Conservation (phyloP, 2,888 invertebrate genomes). For the Erebia palarica region DNA sequence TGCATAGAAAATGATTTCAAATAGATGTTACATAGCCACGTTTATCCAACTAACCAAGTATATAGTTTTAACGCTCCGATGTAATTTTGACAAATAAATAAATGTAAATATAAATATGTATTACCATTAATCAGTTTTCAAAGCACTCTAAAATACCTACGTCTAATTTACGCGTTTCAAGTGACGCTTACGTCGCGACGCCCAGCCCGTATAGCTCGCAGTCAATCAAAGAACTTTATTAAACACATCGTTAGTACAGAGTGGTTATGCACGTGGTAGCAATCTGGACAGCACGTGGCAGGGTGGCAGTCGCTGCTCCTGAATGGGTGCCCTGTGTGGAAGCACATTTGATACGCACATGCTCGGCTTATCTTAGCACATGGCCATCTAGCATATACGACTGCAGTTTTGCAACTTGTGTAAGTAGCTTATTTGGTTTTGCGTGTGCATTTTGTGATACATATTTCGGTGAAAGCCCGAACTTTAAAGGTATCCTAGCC, state of each 20-base stretch:
- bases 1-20: not conserved
- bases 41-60: not conserved
- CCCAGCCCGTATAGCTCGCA: slow-evolving; percentile 27
- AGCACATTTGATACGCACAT: slow-evolving; percentile 64
- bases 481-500: too few species aligned
- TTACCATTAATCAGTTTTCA: not conserved
- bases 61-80: too few species aligned
- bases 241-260: slow-evolving; percentile 43
- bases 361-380: slow-evolving; percentile 46
- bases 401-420: slow-evolving; percentile 38
- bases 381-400: slow-evolving; percentile 38
- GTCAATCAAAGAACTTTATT: slow-evolving; percentile 43
- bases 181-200: slow-evolving; percentile 17
- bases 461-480: too few species aligned
- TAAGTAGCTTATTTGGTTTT: slow-evolving; percentile 14
- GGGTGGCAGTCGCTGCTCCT: slow-evolving; percentile 50
- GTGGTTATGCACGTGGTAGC: slow-evolving; percentile 53
- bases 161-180: slow-evolving; percentile 16
- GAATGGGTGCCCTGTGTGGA: slow-evolving; percentile 69
- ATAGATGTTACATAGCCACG: not conserved
- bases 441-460: not conserved
- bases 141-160: slow-evolving; percentile 2
- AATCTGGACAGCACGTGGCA: slow-evolving; percentile 72
- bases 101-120: too few species aligned
- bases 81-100: too few species aligned